phyloP scores from a whole-genome alignment of 64 coral and sea anemone genomes.

The Pocillopora verrucosa region DNA sequence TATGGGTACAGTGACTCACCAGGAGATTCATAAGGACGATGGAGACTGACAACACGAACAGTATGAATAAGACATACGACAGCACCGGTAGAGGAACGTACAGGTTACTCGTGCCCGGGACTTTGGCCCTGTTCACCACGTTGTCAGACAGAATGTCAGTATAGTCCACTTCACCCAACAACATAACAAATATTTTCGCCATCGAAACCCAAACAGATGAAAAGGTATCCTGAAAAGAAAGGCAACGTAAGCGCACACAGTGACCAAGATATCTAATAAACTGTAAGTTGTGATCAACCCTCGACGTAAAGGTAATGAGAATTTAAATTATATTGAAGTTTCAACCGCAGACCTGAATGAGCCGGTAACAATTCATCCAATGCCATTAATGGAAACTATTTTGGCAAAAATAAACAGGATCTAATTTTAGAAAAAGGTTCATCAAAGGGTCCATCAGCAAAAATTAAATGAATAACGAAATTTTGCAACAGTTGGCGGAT shows the following conservation, averaged over 20 bases:
- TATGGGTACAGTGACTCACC: constrained; percentile 27
- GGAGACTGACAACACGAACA: constrained; percentile 74
- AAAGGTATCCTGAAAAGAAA: constrained; percentile 60
- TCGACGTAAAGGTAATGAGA: no score
- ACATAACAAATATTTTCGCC: constrained; percentile 75
- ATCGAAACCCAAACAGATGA: constrained; percentile 48
- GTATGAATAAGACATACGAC: constrained; percentile 52
- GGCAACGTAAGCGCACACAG: background rate
- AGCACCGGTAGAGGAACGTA: constrained; percentile 74
- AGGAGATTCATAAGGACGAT: constrained; percentile 87
- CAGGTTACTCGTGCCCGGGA: constrained; percentile 36
- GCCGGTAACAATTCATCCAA: no score
- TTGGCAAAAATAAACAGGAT: no score
- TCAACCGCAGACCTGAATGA: no score
- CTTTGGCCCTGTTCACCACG: constrained; percentile 45
- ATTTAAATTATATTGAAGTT: no score
- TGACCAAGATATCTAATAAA: no score
- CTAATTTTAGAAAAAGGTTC: no score
- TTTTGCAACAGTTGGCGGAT: no score
- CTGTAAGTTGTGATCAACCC: no score
- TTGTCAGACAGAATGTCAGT: constrained; percentile 44
- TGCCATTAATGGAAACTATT: no score
- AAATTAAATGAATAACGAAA: no score
- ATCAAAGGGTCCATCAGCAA: no score
- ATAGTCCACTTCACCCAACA: constrained; percentile 84